Evolutionary conservation across 2,797 vertebrate species (phyloP), one percentile per base, ranked within the genome.

Genomic region (Acomys russatus): DNA sequence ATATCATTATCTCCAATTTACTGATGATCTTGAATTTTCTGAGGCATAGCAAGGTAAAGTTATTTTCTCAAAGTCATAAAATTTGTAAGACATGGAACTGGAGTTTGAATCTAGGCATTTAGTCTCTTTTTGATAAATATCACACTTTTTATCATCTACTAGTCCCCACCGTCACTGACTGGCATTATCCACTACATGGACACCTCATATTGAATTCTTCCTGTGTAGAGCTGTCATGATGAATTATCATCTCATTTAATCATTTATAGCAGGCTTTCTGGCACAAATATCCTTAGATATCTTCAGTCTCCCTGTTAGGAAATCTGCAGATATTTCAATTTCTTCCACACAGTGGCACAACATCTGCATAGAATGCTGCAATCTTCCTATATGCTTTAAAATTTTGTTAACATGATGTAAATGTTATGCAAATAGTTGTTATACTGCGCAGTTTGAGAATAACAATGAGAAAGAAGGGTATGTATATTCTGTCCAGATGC

Each of bases 1-100:
- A 23, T 23, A 87, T 30, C 91, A 87, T 92, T 92, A 71, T 33
- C 66, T 96, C 59, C 63, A 35, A 73, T 68, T 93, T 95, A 87
- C 28, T 91, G 70, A 88, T 84, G n/a, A 33, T 88, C 73, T 96
- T 20, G 61, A 83, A 6, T 91, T 94, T 91, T 74, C 82, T 68
- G 88, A 93, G 49, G 9, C 49, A 61, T 84, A 44, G 76, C 89
- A 70, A 73, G 17, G 30, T 73, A 92, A 90, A 68, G 35, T 77
- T 93, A 90, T 61, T 92, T 91, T 15, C 15, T 38, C 22, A 92
- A 94, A 94, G 86, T 89, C 59, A 74, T 66, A 87, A 84, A 94
- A 74, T 78, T 90, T 49, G 28, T 91, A 68, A 89, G 74, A 91
- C 66, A 70, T 71, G 59, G 56, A 91, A 84, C 12, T 93, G 74